Evolutionary conservation across 1,140 invertebrate genomes (phyloP), one percentile per base, ranked within the genome.

Genomic region (Coelopa frigida): DNA sequence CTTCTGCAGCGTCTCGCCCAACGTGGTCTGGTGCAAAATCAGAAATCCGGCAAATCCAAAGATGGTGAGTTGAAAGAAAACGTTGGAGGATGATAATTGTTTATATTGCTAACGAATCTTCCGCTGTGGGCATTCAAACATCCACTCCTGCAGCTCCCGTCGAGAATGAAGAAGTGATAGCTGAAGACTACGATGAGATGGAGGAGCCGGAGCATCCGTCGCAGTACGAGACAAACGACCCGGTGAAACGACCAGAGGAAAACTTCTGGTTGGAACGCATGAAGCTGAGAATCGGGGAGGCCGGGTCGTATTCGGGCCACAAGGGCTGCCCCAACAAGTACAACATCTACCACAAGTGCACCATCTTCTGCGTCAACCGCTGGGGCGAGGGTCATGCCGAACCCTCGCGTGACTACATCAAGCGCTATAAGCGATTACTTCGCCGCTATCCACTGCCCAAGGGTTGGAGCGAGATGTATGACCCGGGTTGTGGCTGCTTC

Each of bases 341-440:
- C 56, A 99, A 98, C 66, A 85, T 92, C 47, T 94, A 87, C 70
- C 96, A 99, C 67, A 84, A 91, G 50, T 99, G 96, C 71, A 81
- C 79, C 3, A 78, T 81, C 20, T 95, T 80, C 72, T 99, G 96
- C 73, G 82, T 86, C 44, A 85, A 89, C 61, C 78, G 82, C 37
- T 99, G 91, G 89, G 87, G 85, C 51, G 77, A 78, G 49, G 85
- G 89, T 18, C 80, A 81, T 46, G 52, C 72, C 23, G 77, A 82
- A 55, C 87, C 88, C 32, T 79, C 78, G 46, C 78, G 81, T 49
- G 80, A 78, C 57, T 90, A 94, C 69, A 71, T 91, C 41, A 78
- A 80, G 52, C 76, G 75, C 48, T 83, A 89, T 58, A 74, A 81
- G 48, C 80, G 78, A 69, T 78, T 97, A 63, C 66, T 97, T 24